Base-by-base conservation (phyloP, 2,888 invertebrate species). In the Cremastobaeus sp. region DNA sequence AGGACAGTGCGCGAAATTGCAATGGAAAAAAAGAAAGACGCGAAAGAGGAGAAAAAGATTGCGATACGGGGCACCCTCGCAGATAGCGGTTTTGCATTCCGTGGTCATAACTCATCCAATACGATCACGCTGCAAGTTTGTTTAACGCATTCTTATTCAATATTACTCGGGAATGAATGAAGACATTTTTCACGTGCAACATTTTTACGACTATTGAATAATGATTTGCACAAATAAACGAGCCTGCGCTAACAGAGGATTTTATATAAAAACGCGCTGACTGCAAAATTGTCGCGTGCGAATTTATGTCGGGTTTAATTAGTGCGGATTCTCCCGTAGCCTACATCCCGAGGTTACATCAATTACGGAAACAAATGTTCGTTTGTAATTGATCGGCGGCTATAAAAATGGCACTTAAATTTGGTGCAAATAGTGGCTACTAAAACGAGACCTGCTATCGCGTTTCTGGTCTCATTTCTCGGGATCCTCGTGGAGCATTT, bases 361-460 rank as follows among this genome's bases (percentile, higher is more conserved):
- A n/a, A n/a, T n/a, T n/a, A n/a, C n/a, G n/a, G n/a, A n/a, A n/a
- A n/a, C n/a, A n/a, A n/a, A n/a, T n/a, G n/a, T n/a, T n/a, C n/a
- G n/a, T 41, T 41, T 39, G 20, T 20, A 28, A 45, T 68, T 76
- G 71, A 76, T 77, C 71, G 59, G 28, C 14, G 69, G 41, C 70
- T 74, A 79, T 79, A 79, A 81, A 79, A 80, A 73, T 79, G 78
- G 78, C 79, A 76, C 81, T 82, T 81, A 79, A 82, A 80, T 82
- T 79, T 79, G 79, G 78, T 77, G 79, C 78, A 78, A 80, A 82
- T 79, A 78, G 81, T 47, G 25, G 41, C 60, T 65, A 57, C 68
- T 45, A 45, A 59, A 50, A 28, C 18, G 54, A 25, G 20, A 20
- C 8, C 15, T 4, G 5, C 32, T 39, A 41, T 54, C 39, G 35